Evolutionary conservation across 1,140 invertebrate species (phyloP), one percentile per base, ranked within the genome.

Genomic region (Rhizoglyphus robini): DNA sequence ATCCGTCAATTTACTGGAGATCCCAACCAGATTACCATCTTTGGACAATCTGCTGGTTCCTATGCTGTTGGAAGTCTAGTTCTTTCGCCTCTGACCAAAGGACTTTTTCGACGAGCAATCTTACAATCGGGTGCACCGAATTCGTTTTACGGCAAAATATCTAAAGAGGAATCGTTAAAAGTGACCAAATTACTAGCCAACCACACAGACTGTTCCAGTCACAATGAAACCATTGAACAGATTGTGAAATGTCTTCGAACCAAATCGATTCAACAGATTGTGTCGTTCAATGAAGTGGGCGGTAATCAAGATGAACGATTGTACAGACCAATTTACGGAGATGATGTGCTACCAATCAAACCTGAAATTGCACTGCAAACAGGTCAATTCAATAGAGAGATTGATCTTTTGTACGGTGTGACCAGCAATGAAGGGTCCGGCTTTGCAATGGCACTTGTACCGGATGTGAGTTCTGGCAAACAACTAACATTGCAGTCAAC

Each of bases 1-100:
- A 84, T 89, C 20, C 83, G 79, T 0, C 81, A 83, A 0, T 90
- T 92, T 75, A 85, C 86, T 31, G 88, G 88, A 0, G 88, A 93
- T 77, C 82, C 86, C 0, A 76, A 79, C 20, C 68, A 71, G 30
- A 72, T 79, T 27, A 76, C 77, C 8, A 60, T 79, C 20, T 75
- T 80, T 71, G 78, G 78, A 3, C 75, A 79, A 61, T 78, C 75
- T 29, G 68, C 76, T 63, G 77, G 77, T n/a, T 3, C 15, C 32
- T 57, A 27, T 15, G 20, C 15, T n/a, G 46, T 63, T 15, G 49
- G 48, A n/a, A 1, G 25, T 2, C 46, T 63, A 8, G 5, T 63
- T 15, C 23, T 49, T 2, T 30, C 25, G n/a, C 61, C 61, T n/a
- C n/a, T 63, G 8, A 32, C 61, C 36, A 29, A 46, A 31, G 61